Percentiles rank a stretch among this genome's conserved stretches.
Evolutionary conservation across 2,888 invertebrate species (phyloP).

Genomic region (Axea sp.): DNA sequence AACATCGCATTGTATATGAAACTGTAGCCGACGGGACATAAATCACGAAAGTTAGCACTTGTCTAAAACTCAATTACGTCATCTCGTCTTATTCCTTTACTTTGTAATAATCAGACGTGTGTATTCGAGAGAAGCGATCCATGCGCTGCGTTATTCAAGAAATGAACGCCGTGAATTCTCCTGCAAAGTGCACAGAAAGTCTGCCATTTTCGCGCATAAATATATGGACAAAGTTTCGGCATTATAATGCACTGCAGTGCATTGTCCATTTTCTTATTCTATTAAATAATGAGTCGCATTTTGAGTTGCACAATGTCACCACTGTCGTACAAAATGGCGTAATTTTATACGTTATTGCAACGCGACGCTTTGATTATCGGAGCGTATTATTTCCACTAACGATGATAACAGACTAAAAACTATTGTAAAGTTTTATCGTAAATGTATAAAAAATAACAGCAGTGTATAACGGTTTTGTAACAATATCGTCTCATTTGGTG

Average conservation of each 20-base stretch:
- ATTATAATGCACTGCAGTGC: conserved; percentile 34
- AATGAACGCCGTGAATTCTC: conserved; percentile 29
- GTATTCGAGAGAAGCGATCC: conserved; percentile 36
- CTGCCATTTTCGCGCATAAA: conserved; percentile 40
- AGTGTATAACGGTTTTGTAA: too few relatives aligned
- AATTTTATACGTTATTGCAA: conserved; percentile 33
- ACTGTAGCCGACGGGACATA: conserved; percentile 41
- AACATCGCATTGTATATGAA: conserved; percentile 40
- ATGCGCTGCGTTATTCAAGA: conserved; percentile 14
- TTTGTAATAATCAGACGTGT: conserved; percentile 49
- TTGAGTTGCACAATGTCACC: conserved; percentile 15
- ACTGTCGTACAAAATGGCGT: conserved; percentile 11
- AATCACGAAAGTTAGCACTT: conserved; percentile 54
- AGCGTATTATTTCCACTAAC: not conserved
- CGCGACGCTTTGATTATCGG: conserved; percentile 6
- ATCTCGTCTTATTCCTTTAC: conserved; percentile 54
- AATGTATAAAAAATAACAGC: too few relatives aligned
- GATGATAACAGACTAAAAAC: conserved; percentile 4
- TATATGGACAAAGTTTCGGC: conserved; percentile 52
- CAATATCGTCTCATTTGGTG: too few relatives aligned
- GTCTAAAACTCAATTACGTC: conserved; percentile 59
- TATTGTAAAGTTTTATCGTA: conserved; percentile 6
- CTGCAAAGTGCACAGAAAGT: conserved; percentile 35
- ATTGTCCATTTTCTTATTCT: conserved; percentile 38
- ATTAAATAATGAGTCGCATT: conserved; percentile 54